Percentiles rank a stretch among this genome's conserved stretches.
phyloP scores from a whole-genome alignment of 2,113 vertebrate genomes.

The Mungos mungo region DNA sequence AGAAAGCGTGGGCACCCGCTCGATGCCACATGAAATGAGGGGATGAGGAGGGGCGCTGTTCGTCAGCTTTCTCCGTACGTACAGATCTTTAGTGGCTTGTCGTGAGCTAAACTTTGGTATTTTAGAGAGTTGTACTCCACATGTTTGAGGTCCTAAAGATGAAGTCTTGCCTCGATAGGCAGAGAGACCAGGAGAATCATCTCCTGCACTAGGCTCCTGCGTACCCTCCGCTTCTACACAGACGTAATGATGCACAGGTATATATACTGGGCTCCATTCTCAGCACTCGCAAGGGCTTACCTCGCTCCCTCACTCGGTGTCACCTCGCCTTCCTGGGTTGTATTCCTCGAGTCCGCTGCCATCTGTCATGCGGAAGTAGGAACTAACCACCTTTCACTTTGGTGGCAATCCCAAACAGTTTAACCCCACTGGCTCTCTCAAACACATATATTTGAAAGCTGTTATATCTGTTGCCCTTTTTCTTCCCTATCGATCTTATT shows the following conservation, averaged over 20 bases:
- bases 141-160: rapidly evolving
- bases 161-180: not conserved
- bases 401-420: not conserved
- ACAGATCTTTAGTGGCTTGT: no score
- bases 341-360: not conserved
- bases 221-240: not conserved
- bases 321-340: not conserved
- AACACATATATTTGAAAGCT: not conserved
- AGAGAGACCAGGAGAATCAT: not conserved
- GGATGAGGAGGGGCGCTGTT: rapidly evolving
- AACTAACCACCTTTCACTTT: not conserved
- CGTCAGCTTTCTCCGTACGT: rapidly evolving
- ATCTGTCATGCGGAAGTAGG: not conserved
- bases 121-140: not conserved
- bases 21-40: rapidly evolving
- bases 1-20: not conserved
- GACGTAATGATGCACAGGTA: rapidly evolving
- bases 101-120: not conserved
- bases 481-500: not conserved
- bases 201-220: not conserved
- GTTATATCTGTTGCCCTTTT: not conserved
- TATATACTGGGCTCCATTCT: rapidly evolving
- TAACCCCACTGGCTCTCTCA: not conserved
- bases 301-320: no score
- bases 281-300: not conserved